phyloP scores from a whole-genome alignment of 2,797 vertebrate species.

The Otolemur crassicaudatus region DNA sequence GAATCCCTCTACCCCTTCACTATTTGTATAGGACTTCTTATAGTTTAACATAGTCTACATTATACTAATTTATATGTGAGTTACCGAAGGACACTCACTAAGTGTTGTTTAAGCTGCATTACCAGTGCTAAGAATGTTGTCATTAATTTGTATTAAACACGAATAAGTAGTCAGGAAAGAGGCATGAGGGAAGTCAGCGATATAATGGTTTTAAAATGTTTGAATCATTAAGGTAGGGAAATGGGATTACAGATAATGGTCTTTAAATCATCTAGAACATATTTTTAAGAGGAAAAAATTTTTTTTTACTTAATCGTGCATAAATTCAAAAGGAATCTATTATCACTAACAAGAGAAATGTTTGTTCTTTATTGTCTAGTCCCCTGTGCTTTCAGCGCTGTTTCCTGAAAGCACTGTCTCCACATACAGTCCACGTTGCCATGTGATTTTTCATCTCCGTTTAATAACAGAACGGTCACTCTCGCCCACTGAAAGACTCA shows the following conservation, averaged over 20 bases:
- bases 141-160: background rate
- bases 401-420: background rate
- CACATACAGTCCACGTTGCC: background rate
- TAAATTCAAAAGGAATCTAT: conserved; percentile 4
- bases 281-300: background rate
- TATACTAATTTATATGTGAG: background rate
- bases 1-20: background rate
- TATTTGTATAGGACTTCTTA: background rate
- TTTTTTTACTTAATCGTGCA: background rate
- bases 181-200: background rate
- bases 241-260: background rate
- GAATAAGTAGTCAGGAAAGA: background rate
- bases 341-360: background rate
- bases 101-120: background rate
- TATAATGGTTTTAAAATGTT: background rate
- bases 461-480: background rate
- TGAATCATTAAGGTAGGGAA: background rate
- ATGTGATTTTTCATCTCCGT: background rate
- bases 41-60: background rate
- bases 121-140: background rate
- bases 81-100: background rate
- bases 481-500: background rate
- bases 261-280: background rate
- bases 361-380: background rate
- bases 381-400: background rate